phyloP scores from a whole-genome alignment of 2,888 invertebrate species.

The Chrysodeixis includens region DNA sequence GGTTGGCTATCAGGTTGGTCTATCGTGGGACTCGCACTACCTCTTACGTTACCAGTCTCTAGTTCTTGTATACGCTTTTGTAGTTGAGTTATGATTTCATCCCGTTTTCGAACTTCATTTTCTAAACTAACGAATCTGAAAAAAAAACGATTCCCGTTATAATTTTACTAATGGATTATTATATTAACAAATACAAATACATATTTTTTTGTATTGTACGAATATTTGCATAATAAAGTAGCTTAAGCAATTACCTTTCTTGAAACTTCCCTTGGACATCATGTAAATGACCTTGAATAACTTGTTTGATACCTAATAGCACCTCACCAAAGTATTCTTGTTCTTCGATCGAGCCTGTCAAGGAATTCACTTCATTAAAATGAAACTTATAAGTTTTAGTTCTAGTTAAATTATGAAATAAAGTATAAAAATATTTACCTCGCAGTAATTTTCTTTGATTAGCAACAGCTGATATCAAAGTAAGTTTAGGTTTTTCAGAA shows the following conservation, averaged over 20 bases:
- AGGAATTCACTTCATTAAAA: conserved; percentile 56
- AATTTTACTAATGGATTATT: too few relatives aligned
- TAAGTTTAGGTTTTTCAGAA: conserved; percentile 88
- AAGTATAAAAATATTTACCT: conserved; percentile 74
- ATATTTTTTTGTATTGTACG: too few relatives aligned
- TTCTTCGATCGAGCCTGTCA: conserved; percentile 91
- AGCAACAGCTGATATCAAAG: conserved; percentile 88
- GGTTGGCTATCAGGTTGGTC: conserved; percentile 53
- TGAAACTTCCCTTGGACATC: conserved; percentile 93
- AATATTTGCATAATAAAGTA: too few relatives aligned
- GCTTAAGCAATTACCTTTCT: conserved; percentile 80
- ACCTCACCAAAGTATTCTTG: conserved; percentile 95
- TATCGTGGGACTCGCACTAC: conserved; percentile 51
- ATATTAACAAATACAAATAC: background rate
- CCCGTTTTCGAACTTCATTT: conserved; percentile 94
- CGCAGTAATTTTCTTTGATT: conserved; percentile 89
- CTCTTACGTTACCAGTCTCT: conserved; percentile 82
- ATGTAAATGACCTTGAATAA: conserved; percentile 93
- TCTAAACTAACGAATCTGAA: conserved; percentile 92
- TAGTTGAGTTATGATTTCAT: conserved; percentile 94
- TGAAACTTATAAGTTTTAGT: conserved; percentile 36
- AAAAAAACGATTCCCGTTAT: background rate
- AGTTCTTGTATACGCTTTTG: conserved; percentile 92
- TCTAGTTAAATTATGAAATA: conserved; percentile 1
- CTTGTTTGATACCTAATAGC: conserved; percentile 93